Conservation (phyloP, 2,113 vertebrate species). For the Pluvialis apricaria region DNA sequence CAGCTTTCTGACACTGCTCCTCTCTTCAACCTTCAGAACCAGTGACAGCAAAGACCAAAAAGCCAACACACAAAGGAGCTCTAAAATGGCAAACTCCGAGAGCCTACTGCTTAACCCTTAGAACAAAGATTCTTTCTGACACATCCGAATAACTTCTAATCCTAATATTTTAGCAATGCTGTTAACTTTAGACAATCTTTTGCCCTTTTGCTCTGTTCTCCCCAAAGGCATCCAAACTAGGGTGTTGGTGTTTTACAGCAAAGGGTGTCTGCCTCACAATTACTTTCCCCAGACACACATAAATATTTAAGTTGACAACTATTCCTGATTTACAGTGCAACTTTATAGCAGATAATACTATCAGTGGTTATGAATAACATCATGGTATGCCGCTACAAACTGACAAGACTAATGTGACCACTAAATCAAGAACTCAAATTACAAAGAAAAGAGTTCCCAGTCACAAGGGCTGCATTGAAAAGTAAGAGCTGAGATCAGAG, state of each 20-base stretch:
- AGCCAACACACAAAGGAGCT: slow-evolving; percentile 89
- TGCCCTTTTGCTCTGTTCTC: slow-evolving; percentile 29
- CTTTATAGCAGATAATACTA: slow-evolving; percentile 85
- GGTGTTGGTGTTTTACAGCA: slow-evolving; percentile 72
- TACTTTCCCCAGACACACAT: slow-evolving; percentile 76
- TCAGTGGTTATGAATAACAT: slow-evolving; percentile 84
- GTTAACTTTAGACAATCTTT: slow-evolving; percentile 78
- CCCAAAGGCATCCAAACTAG: slow-evolving; percentile 57
- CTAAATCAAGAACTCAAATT: slow-evolving; percentile 85
- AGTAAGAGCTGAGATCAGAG: slow-evolving; percentile 79
- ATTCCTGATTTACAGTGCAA: slow-evolving; percentile 80
- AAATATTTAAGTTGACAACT: slow-evolving; percentile 83
- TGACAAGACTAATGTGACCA: slow-evolving; percentile 84
- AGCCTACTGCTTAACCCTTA: slow-evolving; percentile 80
- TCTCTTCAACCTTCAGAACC: slow-evolving; percentile 92
- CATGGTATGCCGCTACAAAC: slow-evolving; percentile 77
- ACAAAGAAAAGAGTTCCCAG: slow-evolving; percentile 81
- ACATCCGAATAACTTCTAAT: slow-evolving; percentile 81
- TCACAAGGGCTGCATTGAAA: slow-evolving; percentile 75
- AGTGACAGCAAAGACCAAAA: slow-evolving; percentile 93
- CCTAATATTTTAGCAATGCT: slow-evolving; percentile 82
- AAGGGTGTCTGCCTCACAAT: slow-evolving; percentile 77
- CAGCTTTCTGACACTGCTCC: slow-evolving; percentile 90
- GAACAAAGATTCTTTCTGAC: slow-evolving; percentile 88
- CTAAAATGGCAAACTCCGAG: slow-evolving; percentile 83